Percentiles rank a stretch among this genome's conserved stretches.
phyloP scores from a whole-genome alignment of 2,797 vertebrate genomes.

The Arrhamphus sclerolepis region DNA sequence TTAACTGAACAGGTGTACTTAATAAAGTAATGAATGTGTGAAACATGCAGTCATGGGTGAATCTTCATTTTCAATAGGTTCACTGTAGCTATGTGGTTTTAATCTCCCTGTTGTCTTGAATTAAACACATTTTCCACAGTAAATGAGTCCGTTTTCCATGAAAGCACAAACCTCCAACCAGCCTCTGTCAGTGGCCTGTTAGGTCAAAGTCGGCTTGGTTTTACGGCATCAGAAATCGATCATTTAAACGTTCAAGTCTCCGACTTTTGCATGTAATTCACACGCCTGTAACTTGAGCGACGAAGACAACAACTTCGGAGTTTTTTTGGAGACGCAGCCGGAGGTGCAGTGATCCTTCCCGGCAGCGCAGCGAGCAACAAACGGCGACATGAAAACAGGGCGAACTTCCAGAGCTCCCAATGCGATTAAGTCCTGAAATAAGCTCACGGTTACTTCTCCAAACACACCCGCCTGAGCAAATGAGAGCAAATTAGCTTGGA shows the following conservation, averaged over 20 bases:
- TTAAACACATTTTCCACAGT: not conserved
- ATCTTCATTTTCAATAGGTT: not conserved
- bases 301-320: not conserved
- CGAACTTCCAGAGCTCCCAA: not conserved
- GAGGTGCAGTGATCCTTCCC: constrained; percentile 31
- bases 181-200: too few relatives aligned
- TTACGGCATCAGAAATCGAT: not conserved
- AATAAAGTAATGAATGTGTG: too few relatives aligned
- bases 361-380: constrained; percentile 17
- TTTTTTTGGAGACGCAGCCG: constrained; percentile 5
- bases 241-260: not conserved
- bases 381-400: not conserved
- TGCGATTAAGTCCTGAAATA: not conserved
- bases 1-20: too few relatives aligned
- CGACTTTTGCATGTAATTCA: constrained; percentile 1
- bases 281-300: not conserved
- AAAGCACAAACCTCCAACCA: not conserved
- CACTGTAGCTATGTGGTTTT: too few relatives aligned
- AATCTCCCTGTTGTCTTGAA: too few relatives aligned
- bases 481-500: constrained; percentile 20
- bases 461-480: constrained; percentile 31
- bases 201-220: too few relatives aligned
- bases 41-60: too few relatives aligned
- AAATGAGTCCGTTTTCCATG: not conserved
- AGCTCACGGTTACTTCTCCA: constrained; percentile 5